Evolutionary conservation across 1,140 invertebrate genomes (phyloP), one percentile per base, ranked within the genome.

Genomic region (Aphidius gifuensis): DNA sequence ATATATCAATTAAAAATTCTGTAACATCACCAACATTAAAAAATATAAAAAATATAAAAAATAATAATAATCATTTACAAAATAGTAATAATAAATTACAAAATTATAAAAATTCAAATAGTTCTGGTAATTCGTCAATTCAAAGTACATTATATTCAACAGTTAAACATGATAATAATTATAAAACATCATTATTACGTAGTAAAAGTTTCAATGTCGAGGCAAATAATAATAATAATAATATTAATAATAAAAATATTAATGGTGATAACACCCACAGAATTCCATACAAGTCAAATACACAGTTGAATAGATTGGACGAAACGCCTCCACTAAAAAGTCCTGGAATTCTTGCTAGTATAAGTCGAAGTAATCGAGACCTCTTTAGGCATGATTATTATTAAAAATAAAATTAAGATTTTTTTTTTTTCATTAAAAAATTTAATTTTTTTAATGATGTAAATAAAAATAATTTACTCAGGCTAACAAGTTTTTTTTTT

Each of bases 131-230:
- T 32, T 32, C 23, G 4, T 40, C 40, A 2, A 7, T 21, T 43
- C 50, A 84, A 82, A 75, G 46, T 57, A 77, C 45, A 73, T 75
- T 48, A 78, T 32, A 80, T 42, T 85, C 83, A 8, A 89, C 90
- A 0, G 84, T 84, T 0, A 91, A 92, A 74, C 89, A 88, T 3
- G 87, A 89, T 42, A 77, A 90, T 64, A 89, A 88, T 9, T 91
- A 91, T 72, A 90, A 88, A 69, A 86, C 89, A 1, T 82, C 82
- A 44, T 76, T 93, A 9, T 86, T 88, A 21, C 81, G 91, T 57
- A 93, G 91, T 79, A 91, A 93, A 76, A 93, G 91, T 76, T 92
- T 94, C 78, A 92, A 91, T 80, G 88, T 92, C 51, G 88, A 91
- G 67, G 87, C 84, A n/a, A 69, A 60, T 16, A 40, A 40, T 2